These are phyloP conservation scores for Smittia sp. DNA, from an alignment of 2,888 invertebrate genomes.

Conservation along the genomic window DNA sequence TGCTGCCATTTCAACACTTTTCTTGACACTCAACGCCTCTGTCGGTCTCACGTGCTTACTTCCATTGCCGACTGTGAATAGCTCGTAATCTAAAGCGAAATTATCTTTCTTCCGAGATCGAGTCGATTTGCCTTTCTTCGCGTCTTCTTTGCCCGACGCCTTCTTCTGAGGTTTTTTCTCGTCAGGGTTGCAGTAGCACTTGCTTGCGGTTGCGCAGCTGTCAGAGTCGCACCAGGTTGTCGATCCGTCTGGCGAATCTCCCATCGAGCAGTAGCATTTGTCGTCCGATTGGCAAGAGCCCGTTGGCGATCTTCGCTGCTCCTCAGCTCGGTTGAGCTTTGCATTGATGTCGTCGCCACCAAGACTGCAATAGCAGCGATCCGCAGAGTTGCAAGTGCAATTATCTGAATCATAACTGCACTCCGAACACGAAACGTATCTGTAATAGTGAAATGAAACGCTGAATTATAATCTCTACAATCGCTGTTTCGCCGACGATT, in stretches of 20 bases:
- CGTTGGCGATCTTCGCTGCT: conserved; percentile 49
- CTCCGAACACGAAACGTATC: conserved; percentile 83
- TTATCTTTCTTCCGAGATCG: conserved; percentile 57
- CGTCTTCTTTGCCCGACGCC: conserved; percentile 48
- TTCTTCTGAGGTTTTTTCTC: conserved; percentile 38
- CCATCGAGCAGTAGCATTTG: conserved; percentile 65
- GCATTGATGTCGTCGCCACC: conserved; percentile 54
- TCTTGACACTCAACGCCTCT: conserved; percentile 80
- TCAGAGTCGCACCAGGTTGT: conserved; percentile 73
- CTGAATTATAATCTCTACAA: not conserved
- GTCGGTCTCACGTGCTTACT: conserved; percentile 57
- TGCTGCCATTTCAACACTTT: conserved; percentile 84
- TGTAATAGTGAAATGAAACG: conserved; percentile 46
- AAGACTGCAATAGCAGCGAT: conserved; percentile 82
- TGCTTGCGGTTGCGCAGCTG: conserved; percentile 81
- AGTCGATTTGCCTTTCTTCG: conserved; percentile 3
- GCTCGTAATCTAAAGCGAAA: conserved; percentile 73
- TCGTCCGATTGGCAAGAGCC: conserved; percentile 56
- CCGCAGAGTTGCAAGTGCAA: conserved; percentile 71
- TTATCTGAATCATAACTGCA: conserved; percentile 83
- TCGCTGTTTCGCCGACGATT: not conserved
- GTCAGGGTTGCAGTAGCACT: conserved; percentile 70
- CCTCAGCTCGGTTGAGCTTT: conserved; percentile 44
- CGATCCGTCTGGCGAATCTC: conserved; percentile 55
- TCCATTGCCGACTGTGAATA: conserved; percentile 60